A percentile compares a stretch with the other conserved stretches of the same genome.
Conservation (phyloP, 2,797 vertebrate genomes). For the Gobionotothen gibberifrons region DNA sequence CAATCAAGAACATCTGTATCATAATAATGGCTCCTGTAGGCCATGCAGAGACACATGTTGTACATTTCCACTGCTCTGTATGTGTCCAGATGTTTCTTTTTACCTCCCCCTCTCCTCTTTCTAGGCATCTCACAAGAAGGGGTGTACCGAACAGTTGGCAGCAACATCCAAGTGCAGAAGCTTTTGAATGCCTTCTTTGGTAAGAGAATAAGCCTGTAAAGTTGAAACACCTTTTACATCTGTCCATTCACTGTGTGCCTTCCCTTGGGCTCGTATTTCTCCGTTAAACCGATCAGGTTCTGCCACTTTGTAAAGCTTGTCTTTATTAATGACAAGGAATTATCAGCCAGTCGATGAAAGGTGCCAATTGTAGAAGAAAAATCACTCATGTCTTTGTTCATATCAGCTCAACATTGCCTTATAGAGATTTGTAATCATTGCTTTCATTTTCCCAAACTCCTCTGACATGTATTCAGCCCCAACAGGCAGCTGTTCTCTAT, state of each 20-base stretch:
- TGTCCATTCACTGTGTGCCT: slow-evolving; percentile 24
- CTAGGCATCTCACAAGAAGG: slow-evolving; percentile 92
- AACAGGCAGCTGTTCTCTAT: no score
- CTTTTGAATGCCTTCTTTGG: slow-evolving; percentile 96
- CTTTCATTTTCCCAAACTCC: not conserved
- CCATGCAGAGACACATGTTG: slow-evolving; percentile 44
- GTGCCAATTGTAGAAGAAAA: no score
- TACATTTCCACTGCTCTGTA: slow-evolving; percentile 69
- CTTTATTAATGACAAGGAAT: not conserved
- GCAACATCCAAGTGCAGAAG: slow-evolving; percentile 99
- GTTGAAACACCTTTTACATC: slow-evolving; percentile 34
- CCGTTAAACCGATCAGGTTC: not conserved
- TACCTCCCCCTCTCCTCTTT: slow-evolving; percentile 45
- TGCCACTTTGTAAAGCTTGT: not conserved
- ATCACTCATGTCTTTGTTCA: not conserved
- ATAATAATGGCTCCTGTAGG: slow-evolving; percentile 17
- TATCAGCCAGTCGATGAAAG: not conserved
- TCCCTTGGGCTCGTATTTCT: not conserved
- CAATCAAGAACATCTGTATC: slow-evolving; percentile 53
- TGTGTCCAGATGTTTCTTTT: slow-evolving; percentile 27
- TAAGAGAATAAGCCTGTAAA: slow-evolving; percentile 78
- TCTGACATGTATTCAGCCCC: no score
- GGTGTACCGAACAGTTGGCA: slow-evolving; percentile 96
- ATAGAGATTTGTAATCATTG: not conserved
- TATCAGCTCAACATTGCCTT: not conserved